These are phyloP conservation scores for Gymnorhina tibicen DNA, from an alignment of 2,113 vertebrate species.

Conservation along the genomic window DNA sequence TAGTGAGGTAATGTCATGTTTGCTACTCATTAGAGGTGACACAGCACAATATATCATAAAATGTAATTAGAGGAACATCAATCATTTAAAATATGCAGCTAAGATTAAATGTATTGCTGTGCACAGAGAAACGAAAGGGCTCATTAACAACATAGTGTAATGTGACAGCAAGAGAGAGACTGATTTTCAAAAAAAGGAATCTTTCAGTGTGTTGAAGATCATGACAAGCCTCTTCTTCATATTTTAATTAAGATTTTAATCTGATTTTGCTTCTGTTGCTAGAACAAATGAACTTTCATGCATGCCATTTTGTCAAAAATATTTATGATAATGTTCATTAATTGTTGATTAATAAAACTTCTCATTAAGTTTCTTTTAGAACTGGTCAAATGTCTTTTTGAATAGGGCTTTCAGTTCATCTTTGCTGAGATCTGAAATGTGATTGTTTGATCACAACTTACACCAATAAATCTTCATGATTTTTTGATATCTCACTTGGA, in stretches of 20 bases:
- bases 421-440: not conserved
- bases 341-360: slow-evolving; percentile 4
- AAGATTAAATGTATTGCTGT: slow-evolving; percentile 64
- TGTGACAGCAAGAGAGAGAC: slow-evolving; percentile 23
- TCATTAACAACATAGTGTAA: slow-evolving; percentile 55
- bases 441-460: not conserved
- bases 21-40: slow-evolving; percentile 58
- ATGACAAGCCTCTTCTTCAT: slow-evolving; percentile 16
- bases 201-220: slow-evolving; percentile 13
- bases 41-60: slow-evolving; percentile 42
- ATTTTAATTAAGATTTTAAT: slow-evolving; percentile 61
- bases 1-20: slow-evolving; percentile 56
- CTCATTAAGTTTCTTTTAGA: not conserved
- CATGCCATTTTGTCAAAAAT: slow-evolving; percentile 14
- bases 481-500: not conserved
- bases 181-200: slow-evolving; percentile 27
- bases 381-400: not conserved
- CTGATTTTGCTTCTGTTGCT: slow-evolving; percentile 21
- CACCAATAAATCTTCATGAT: not conserved
- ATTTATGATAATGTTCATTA: slow-evolving; percentile 25
- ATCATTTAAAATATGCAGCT: slow-evolving; percentile 43
- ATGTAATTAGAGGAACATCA: slow-evolving; percentile 62
- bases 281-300: slow-evolving; percentile 27
- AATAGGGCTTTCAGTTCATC: not conserved
- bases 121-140: slow-evolving; percentile 27